phyloP scores from a whole-genome alignment of 2,797 vertebrate species.

The Rhadinocentrus ornatus region DNA sequence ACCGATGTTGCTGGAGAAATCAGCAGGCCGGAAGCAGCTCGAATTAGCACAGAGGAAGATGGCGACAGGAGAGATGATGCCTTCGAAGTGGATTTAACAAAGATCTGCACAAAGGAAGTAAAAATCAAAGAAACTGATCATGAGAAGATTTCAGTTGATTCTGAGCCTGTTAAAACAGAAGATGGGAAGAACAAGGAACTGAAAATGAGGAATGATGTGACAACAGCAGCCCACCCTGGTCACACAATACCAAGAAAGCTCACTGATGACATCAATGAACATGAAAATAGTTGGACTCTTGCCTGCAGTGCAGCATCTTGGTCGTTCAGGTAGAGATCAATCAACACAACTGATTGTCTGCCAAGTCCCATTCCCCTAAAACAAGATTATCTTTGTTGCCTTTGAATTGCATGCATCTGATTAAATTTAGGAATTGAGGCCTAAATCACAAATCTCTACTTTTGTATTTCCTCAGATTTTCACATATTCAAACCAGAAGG shows the following conservation, averaged over 20 bases:
- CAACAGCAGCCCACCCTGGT: slow-evolving; percentile 1
- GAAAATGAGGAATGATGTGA: slow-evolving; percentile 4
- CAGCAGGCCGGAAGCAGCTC: not conserved
- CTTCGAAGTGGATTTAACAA: not conserved
- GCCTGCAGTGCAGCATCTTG: slow-evolving; percentile 4
- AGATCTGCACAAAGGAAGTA: not conserved
- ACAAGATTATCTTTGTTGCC: not conserved
- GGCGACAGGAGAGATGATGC: not conserved
- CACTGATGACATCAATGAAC: not conserved
- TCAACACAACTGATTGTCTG: not conserved
- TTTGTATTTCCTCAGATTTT: not conserved
- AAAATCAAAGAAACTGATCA: not conserved
- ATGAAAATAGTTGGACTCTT: not conserved
- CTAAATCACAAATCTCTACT: not conserved
- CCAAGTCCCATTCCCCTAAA: not conserved
- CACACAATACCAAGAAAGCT: not conserved
- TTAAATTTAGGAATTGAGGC: not conserved
- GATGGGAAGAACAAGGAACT: not conserved
- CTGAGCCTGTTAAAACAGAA: not conserved
- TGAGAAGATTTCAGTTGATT: not conserved
- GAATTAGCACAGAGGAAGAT: not conserved
- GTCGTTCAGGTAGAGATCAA: slow-evolving; percentile 44
- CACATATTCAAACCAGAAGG: no score
- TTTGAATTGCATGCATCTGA: not conserved
- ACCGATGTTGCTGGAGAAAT: not conserved